These are phyloP conservation scores for Paraescarpia echinospica DNA, from an alignment of 1,140 invertebrate species.

Conservation along the genomic window DNA sequence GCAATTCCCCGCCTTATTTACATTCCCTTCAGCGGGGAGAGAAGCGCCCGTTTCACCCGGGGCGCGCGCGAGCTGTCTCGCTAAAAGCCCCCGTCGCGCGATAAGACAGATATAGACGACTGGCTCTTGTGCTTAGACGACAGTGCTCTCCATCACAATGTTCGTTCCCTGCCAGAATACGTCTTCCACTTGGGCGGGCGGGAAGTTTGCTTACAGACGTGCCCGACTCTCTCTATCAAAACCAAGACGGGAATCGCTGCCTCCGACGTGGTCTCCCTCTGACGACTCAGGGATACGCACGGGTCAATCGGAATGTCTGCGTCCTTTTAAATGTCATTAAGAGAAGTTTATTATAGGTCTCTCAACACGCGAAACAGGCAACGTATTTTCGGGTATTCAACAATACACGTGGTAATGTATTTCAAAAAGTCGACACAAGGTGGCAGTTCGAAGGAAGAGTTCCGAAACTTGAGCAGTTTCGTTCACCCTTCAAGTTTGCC, in stretches of 20 bases:
- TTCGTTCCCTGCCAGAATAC: background rate
- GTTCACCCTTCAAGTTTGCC: no score
- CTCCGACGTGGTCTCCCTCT: no score
- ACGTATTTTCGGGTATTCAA: no score
- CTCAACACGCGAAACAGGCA: no score
- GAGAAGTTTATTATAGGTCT: no score
- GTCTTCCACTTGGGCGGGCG: background rate
- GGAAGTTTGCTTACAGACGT: background rate
- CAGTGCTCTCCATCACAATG: background rate
- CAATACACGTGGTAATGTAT: no score
- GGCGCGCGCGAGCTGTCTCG: background rate
- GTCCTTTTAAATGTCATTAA: no score
- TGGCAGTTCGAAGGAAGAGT: no score
- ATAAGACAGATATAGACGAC: background rate
- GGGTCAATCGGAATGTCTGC: no score
- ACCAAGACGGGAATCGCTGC: background rate
- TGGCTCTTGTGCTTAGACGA: background rate
- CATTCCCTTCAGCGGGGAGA: background rate
- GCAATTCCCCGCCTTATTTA: background rate
- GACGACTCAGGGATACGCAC: no score
- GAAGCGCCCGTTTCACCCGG: background rate
- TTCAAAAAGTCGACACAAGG: no score
- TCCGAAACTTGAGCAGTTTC: no score
- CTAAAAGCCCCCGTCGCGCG: background rate
- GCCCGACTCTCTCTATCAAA: background rate